Percentiles rank a stretch among this genome's conserved stretches.
phyloP scores from a whole-genome alignment of 2,888 invertebrate genomes.

The Gonocerus acuteangulatus region DNA sequence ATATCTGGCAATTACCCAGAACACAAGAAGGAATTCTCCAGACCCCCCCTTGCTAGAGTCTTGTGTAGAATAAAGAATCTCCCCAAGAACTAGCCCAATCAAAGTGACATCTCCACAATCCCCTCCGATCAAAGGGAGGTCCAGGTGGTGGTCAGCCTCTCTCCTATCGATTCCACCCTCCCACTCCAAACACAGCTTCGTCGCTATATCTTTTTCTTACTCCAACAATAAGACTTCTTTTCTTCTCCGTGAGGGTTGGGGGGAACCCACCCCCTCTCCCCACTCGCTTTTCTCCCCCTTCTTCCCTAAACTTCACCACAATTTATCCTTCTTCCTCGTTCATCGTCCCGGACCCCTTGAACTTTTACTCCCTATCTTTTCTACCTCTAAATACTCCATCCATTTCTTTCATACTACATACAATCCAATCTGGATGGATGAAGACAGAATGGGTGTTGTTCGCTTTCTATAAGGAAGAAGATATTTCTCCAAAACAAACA shows the following conservation, averaged over 20 bases:
- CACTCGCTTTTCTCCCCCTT: not conserved
- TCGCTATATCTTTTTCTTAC: conserved; percentile 22
- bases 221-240: conserved; percentile 26
- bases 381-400: not conserved
- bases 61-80: conserved; percentile 5
- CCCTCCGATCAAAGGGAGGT: no score
- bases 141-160: not conserved
- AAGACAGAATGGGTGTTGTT: no score
- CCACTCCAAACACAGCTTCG: conserved; percentile 24
- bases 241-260: not conserved
- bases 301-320: conserved; percentile 21
- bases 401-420: conserved; percentile 2
- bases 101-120: conserved; percentile 24
- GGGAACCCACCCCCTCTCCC: conserved; percentile 3
- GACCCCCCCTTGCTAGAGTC: not conserved
- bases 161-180: conserved; percentile 12
- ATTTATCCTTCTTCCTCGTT: conserved; percentile 17
- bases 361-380: conserved; percentile 4
- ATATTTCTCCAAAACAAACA: no score
- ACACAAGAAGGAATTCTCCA: not conserved
- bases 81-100: conserved; percentile 1
- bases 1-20: conserved; percentile 14
- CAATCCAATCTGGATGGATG: no score
- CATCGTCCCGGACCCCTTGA: not conserved
- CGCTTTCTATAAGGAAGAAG: no score